These are phyloP conservation scores for Nymphalis polychloros DNA, from an alignment of 2,888 invertebrate genomes.

Conservation along the genomic window DNA sequence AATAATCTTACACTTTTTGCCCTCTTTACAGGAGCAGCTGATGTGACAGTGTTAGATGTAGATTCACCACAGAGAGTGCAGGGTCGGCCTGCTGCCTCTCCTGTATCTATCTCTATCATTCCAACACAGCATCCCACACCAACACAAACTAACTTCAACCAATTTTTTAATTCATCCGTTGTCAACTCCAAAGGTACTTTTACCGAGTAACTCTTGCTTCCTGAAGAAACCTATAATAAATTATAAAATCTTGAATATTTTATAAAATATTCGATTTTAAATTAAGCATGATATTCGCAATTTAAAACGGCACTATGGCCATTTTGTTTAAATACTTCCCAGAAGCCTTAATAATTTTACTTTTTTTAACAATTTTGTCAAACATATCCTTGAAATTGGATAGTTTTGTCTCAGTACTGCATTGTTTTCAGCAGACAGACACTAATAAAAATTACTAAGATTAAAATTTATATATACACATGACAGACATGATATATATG, in stretches of 20 bases:
- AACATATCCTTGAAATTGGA: too few relatives aligned
- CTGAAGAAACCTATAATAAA: slow-evolving; percentile 60
- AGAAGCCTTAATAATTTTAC: too few relatives aligned
- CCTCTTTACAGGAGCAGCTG: slow-evolving; percentile 62
- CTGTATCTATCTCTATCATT: slow-evolving; percentile 77
- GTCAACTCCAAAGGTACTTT: slow-evolving; percentile 79
- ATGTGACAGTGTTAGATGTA: slow-evolving; percentile 61
- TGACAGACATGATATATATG: too few relatives aligned
- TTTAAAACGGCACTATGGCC: too few relatives aligned
- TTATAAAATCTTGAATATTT: not conserved
- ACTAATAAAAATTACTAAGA: too few relatives aligned
- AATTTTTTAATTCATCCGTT: slow-evolving; percentile 73
- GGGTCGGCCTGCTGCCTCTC: slow-evolving; percentile 69
- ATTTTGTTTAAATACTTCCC: too few relatives aligned
- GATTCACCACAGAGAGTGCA: slow-evolving; percentile 73
- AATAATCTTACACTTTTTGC: slow-evolving; percentile 58
- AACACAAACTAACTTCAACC: slow-evolving; percentile 76
- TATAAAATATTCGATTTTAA: not conserved
- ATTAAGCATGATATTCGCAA: too few relatives aligned
- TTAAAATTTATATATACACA: too few relatives aligned
- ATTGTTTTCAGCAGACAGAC: too few relatives aligned
- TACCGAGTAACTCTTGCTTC: slow-evolving; percentile 76
- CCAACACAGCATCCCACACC: slow-evolving; percentile 81
- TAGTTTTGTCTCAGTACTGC: too few relatives aligned
- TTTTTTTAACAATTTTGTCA: too few relatives aligned